Evolutionary conservation across 2,888 invertebrate genomes (phyloP).

Genomic region (Conistra vaccinii): DNA sequence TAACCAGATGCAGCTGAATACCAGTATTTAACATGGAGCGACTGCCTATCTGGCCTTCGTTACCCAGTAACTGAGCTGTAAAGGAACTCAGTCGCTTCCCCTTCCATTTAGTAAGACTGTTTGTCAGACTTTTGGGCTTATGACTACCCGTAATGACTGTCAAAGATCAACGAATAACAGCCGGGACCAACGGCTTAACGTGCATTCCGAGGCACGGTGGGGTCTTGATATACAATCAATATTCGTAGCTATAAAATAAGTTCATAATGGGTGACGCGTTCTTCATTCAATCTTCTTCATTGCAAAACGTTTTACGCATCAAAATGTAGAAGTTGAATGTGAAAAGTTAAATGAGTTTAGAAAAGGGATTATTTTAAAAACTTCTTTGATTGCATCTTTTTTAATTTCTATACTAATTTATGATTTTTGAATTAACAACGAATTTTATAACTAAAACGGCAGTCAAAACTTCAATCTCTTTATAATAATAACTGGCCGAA

Average conservation of each 20-base stretch:
- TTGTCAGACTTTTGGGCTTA: not conserved
- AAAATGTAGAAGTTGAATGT: not conserved
- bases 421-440: not conserved
- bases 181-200: not conserved
- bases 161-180: not conserved
- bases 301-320: not conserved
- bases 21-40: no score
- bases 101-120: not conserved
- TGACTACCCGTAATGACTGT: not conserved
- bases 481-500: no score
- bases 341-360: slow-evolving; percentile 47
- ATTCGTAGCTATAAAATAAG: not conserved
- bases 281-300: not conserved
- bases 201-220: not conserved
- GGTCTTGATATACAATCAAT: not conserved
- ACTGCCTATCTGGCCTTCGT: not conserved
- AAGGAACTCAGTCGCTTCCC: no score
- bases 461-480: not conserved
- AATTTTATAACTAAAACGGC: not conserved
- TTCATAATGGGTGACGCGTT: no score
- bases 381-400: slow-evolving; percentile 30
- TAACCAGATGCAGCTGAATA: no score
- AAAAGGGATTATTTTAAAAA: slow-evolving; percentile 18
- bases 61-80: not conserved
- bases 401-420: slow-evolving; percentile 13